Evolutionary conservation across 1,140 invertebrate genomes (phyloP), one percentile per base, ranked within the genome.

Genomic region (Andrena cerasifolii): DNA sequence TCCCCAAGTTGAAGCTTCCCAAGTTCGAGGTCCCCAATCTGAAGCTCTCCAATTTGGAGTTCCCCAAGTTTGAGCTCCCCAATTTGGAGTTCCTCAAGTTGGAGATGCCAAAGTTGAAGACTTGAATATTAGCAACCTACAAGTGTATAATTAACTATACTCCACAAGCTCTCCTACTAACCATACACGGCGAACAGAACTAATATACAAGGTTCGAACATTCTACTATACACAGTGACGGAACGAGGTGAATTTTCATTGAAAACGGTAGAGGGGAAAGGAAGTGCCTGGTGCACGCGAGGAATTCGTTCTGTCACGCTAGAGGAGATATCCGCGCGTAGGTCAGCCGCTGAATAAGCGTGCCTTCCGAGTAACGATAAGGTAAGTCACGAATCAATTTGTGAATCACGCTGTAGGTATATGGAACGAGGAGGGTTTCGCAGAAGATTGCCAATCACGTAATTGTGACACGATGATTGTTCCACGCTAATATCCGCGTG

Each of bases 381-480:
- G 33, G 58, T 16, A 56, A 78, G 68, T 47, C 16, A 26, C 16
- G 47, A 78, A 74, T 73, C 80, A 36, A 73, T 68, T 24, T 51
- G 40, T 78, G 67, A 66, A 66, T 66, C 71, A 67, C 21, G 24
- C 16, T n/a, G 45, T 6, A 12, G 51, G 54, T n/a, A 43, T n/a
- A n/a, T 18, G 26, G 61, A 43, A 70, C 16, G 56, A 58, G 58
- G 10, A 68, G 12, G 51, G 54, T 16, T 68, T 82, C 63, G 51
- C 4, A 43, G 66, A 82, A 68, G 40, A 70, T 56, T 62, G 47
- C 26, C 54, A 79, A 79, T 79, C 59, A 33, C 74, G 66, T 77
- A 77, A 82, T 70, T 70, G 68, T 66, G 68, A 49, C 45, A 59
- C 43, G 63, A 74, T 58, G 56, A 82, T 68, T 47, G 66, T 66